Evolutionary conservation across 2,113 vertebrate genomes (phyloP).

Genomic region (Ursus arctos): DNA sequence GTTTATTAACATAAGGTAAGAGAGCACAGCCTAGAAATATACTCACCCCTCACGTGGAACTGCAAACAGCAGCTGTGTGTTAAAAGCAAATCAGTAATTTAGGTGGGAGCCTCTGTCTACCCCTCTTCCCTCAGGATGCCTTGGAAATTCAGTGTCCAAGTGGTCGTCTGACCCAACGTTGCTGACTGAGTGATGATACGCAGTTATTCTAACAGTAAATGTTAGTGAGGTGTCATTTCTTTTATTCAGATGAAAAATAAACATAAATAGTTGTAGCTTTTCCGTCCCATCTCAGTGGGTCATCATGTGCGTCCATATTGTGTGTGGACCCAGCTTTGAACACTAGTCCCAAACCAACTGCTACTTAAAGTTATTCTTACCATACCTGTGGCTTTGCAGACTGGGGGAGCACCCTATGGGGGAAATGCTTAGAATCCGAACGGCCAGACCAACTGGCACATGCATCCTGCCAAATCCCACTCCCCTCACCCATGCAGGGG

Average conservation of each 20-base stretch:
- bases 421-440: neutral
- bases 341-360: neutral
- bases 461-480: neutral
- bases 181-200: too few species aligned
- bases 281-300: neutral
- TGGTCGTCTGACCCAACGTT: accelerated
- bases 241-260: neutral
- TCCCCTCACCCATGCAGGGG: neutral
- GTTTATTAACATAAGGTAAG: neutral
- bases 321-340: neutral
- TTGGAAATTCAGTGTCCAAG: neutral
- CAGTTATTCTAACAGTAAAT: neutral
- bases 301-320: accelerated
- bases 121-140: neutral
- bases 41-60: accelerated
- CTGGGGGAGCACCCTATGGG: neutral
- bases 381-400: neutral
- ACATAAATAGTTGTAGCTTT: neutral
- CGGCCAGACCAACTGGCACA: neutral
- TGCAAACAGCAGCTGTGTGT: neutral
- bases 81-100: neutral
- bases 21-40: neutral
- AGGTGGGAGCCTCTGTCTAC: neutral
- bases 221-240: neutral
- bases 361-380: too few species aligned